Evolutionary conservation across 2,888 invertebrate species (phyloP), one percentile per base, ranked within the genome.

Genomic region (Mimumesa dahlbomi): DNA sequence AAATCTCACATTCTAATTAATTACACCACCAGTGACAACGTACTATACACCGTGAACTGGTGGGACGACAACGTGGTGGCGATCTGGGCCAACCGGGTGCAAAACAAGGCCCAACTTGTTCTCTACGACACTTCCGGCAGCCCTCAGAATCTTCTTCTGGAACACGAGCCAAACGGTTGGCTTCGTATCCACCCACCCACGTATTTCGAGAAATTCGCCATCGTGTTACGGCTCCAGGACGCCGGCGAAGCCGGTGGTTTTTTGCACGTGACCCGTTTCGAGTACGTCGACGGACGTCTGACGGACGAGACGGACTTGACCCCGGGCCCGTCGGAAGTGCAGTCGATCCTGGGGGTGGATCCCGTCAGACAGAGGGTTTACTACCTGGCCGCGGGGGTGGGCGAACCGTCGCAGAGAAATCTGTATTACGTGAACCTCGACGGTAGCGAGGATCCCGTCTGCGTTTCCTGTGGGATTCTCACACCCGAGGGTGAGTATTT

Each of bases 41-140:
- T 95, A 50, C 86, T 95, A 11, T 93, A 92, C 57, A 91, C 92
- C 66, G 94, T 97, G 0, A 91, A 91, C 25, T 98, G 97, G 97
- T 92, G 93, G 13, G 91, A 93, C 54, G 89, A 92, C 0, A 92
- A 93, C 22, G 86, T 97, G 0, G 90, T 93, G 0, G 94, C 95
- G 0, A 92, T 95, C 3, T 97, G 97, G 94, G 91, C 96, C 58
- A 97, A 97, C 88, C 92, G 98, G 54, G 92, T 95, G 19, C 98
- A 98, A 89, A 98, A 94, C 85, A 82, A 92, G 52, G 92, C 93
- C 31, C 89, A 93, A 18, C 84, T 94, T 40, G 91, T 92, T 11
- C 90, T 93, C 21, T 95, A 95, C 84, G 89, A 91, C 56, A 73
- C 90, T 6, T 79, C 46, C 6, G 84, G 85, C 13, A 65, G 62